Conservation (phyloP, 2,888 invertebrate species). For the Eumerus sabulonum region DNA sequence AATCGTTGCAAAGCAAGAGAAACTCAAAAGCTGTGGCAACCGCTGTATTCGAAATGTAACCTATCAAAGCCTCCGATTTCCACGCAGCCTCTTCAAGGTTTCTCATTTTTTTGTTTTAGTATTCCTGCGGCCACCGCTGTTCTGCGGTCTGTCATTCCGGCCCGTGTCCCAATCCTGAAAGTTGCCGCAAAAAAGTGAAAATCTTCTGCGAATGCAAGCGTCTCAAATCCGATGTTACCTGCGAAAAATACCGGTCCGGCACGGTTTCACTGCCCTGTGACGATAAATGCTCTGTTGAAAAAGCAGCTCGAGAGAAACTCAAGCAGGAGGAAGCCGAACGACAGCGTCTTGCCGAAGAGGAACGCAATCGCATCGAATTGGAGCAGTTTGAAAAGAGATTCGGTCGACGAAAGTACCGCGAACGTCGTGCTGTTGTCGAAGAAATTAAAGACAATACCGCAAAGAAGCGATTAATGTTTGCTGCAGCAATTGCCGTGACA, state of each 20-base stretch:
- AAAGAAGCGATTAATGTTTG: conserved; percentile 71
- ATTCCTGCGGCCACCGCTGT: conserved; percentile 92
- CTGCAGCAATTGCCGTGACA: conserved; percentile 68
- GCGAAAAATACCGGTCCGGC: conserved; percentile 81
- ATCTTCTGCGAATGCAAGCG: conserved; percentile 88
- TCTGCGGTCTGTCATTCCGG: conserved; percentile 87
- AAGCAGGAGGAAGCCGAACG: conserved; percentile 81
- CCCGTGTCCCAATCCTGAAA: conserved; percentile 83
- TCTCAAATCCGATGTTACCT: conserved; percentile 86
- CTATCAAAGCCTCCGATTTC: conserved; percentile 29
- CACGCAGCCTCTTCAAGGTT: too few species aligned
- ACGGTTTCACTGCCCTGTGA: conserved; percentile 82
- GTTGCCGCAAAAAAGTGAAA: conserved; percentile 89
- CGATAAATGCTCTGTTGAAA: conserved; percentile 82
- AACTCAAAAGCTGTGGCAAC: conserved; percentile 84
- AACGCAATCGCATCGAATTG: conserved; percentile 85
- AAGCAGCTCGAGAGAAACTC: conserved; percentile 80
- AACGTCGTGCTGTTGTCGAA: conserved; percentile 76
- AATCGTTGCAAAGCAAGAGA: conserved; percentile 73
- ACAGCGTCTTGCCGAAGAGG: conserved; percentile 81
- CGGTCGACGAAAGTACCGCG: conserved; percentile 83
- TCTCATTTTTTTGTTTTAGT: conserved; percentile 81
- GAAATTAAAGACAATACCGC: conserved; percentile 67
- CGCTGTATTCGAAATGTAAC: conserved; percentile 91
- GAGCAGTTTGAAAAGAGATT: conserved; percentile 89